Evolutionary conservation across 2,888 invertebrate species (phyloP).

Genomic region (Imbricaverruca yamaguchii): DNA sequence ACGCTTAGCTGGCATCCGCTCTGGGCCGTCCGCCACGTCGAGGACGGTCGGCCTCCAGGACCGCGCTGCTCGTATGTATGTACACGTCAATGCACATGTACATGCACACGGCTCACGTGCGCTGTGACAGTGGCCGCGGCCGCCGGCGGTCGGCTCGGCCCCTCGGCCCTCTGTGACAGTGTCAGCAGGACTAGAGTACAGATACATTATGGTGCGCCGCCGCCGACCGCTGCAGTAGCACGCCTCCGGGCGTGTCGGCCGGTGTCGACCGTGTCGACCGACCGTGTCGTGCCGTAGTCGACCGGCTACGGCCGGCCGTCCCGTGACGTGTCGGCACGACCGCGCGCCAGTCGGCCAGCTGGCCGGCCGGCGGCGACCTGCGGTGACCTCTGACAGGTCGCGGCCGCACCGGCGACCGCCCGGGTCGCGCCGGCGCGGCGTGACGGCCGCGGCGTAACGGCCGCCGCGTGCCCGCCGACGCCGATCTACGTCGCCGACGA

Average conservation of each 20-base stretch:
- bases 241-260: neutral
- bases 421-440: too few species aligned
- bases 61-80: neutral
- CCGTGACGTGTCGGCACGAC: neutral
- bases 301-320: too few species aligned
- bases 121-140: too few species aligned
- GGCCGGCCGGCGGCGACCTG: neutral
- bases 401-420: too few species aligned
- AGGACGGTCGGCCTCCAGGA: neutral
- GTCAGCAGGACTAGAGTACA: constrained; percentile 15
- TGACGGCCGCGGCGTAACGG: too few species aligned
- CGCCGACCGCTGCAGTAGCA: neutral
- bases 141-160: too few species aligned
- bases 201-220: constrained; percentile 2
- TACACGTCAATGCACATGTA: neutral
- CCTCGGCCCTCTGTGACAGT: neutral
- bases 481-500: neutral
- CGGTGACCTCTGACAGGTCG: too few species aligned
- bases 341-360: neutral
- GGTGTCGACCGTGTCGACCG: neutral
- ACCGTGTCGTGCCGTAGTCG: too few species aligned
- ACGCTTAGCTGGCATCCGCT: neutral
- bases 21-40: neutral
- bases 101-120: too few species aligned
- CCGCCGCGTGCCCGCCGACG: too few species aligned